Conservation (phyloP, 2,888 invertebrate species). For the Lycaena phlaeas region DNA sequence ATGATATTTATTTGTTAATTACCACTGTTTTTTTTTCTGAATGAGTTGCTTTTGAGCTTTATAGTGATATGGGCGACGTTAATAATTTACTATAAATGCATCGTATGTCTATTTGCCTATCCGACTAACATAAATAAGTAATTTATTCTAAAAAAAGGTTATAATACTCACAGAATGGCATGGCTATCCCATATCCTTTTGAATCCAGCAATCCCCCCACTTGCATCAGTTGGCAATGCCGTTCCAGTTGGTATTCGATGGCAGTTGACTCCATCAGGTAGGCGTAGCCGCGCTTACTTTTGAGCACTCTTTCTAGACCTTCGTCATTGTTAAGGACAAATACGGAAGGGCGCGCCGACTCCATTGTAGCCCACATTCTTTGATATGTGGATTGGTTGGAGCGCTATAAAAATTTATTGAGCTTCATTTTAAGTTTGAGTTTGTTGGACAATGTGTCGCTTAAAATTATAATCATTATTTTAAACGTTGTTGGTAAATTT, state of each 20-base stretch:
- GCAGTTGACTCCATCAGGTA: constrained; percentile 97
- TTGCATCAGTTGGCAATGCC: constrained; percentile 88
- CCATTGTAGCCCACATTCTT: constrained; percentile 95
- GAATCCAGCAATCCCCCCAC: constrained; percentile 85
- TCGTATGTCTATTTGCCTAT: no score
- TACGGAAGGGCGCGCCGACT: constrained; percentile 84
- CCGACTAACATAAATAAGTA: no score
- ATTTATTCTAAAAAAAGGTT: no score
- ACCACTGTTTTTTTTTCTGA: no score
- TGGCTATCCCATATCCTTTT: constrained; percentile 94
- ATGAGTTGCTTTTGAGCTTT: no score
- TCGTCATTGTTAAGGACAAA: constrained; percentile 88
- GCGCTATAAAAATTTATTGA: constrained; percentile 71
- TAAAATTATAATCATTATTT: no score
- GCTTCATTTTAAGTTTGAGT: no score
- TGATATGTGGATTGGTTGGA: constrained; percentile 92
- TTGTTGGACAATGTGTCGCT: no score
- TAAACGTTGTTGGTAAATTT: no score
- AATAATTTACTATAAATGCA: no score
- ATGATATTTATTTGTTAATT: no score
- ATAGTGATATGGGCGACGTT: no score
- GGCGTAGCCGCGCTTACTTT: constrained; percentile 87
- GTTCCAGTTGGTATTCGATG: constrained; percentile 92
- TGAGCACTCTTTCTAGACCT: constrained; percentile 88
- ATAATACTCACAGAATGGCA: constrained; percentile 87